Evolutionary conservation across 2,888 invertebrate genomes (phyloP), one percentile per base, ranked within the genome.

Genomic region (Gnatocerus cornutus): DNA sequence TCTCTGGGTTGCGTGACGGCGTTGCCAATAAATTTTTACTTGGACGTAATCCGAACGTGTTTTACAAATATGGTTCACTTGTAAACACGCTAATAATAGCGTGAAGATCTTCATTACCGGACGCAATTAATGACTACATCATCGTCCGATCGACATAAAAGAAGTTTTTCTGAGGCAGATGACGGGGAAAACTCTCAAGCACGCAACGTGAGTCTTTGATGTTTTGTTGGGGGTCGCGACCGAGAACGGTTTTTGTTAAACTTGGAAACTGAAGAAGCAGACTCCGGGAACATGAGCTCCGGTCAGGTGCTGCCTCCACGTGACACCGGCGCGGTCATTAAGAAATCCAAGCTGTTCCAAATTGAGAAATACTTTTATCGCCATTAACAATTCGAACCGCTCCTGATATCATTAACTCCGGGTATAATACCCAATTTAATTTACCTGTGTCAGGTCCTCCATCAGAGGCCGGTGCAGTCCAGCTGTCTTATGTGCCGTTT

Each of bases 401-500:
- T 48, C 48, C 61, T 33, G 61, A 50, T 61, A 50, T 48, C 63
- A 63, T 52, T 63, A 53, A 63, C 29, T 39, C 39, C 21, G 7
- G n/a, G 16, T 27, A 62, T 52, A 61, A 45, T 63, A 53, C 53
- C 53, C 63, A 63, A 52, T 63, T 62, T 62, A 62, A 62, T 62
- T 63, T 63, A 63, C 63, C 63, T 52, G 52, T 43, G 43, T 46
- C 30, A 10, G 45, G 45, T 59, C 59, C 27, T 39, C 21, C 59
- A 45, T 59, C 61, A 45, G 33, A 29, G 48, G 37, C 56, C 43
- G 56, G 56, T 56, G 56, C 56, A 43, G 45, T 59, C 62, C 63
- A 63, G 63, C 63, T 63, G 63, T 63, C 63, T 63, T 67, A 67
- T 74, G 74, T 73, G 76, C 76, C 68, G 75, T 78, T 77, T 78